Conservation (phyloP, 2,113 vertebrate genomes). For the Struthio camelus region DNA sequence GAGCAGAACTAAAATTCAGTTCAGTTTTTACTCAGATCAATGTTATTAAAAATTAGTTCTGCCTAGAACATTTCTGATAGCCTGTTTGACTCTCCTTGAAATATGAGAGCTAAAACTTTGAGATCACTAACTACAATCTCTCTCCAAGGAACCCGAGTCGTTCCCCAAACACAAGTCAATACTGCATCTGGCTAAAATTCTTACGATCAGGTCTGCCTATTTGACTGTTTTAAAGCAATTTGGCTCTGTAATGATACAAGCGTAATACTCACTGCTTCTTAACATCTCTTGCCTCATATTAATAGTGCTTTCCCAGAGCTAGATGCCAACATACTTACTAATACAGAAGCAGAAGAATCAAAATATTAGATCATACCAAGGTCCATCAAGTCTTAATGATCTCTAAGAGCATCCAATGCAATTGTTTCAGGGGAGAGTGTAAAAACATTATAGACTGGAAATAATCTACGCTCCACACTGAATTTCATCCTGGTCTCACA, state of each 20-base stretch:
- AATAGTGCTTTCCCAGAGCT: not conserved
- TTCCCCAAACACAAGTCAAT: not conserved
- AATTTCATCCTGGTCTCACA: not conserved
- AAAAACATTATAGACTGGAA: not conserved
- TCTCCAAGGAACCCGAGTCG: not conserved
- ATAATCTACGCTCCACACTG: not conserved
- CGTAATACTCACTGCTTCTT: not conserved
- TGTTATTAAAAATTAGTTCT: not conserved
- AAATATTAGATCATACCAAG: not conserved
- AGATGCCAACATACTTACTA: not conserved
- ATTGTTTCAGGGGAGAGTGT: not conserved
- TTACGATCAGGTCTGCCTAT: not conserved
- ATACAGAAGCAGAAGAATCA: not conserved
- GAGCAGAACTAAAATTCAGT: not conserved
- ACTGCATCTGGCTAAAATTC: not conserved
- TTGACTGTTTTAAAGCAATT: not conserved
- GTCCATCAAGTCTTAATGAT: not conserved
- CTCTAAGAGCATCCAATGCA: not conserved
- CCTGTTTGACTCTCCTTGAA: not conserved
- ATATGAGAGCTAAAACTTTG: not conserved
- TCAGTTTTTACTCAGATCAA: not conserved
- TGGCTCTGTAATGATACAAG: not conserved
- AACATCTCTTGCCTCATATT: not conserved
- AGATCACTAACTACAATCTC: not conserved
- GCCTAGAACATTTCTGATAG: not conserved